phyloP scores from a whole-genome alignment of 2,888 invertebrate genomes.

The Blastobasis lacticolella region DNA sequence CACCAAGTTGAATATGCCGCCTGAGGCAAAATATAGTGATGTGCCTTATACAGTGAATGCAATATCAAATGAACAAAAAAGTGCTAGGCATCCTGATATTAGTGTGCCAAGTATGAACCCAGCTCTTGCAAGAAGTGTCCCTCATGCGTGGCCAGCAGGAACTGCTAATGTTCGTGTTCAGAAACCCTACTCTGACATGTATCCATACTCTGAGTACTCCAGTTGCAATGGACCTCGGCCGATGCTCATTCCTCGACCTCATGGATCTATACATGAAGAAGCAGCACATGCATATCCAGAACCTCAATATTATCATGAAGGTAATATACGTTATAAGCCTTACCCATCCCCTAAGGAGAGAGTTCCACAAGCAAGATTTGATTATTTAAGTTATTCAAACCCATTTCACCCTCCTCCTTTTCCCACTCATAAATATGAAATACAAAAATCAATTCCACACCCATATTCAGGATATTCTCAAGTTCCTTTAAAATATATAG shows the following conservation, averaged over 20 bases:
- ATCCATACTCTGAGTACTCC: constrained; percentile 54
- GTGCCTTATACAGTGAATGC: constrained; percentile 65
- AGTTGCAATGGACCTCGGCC: constrained; percentile 51
- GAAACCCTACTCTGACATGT: constrained; percentile 49
- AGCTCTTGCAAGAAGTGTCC: constrained; percentile 30
- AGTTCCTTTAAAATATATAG: constrained; percentile 49
- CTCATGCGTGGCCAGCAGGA: constrained; percentile 43
- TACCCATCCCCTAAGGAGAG: constrained; percentile 58
- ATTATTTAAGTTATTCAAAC: constrained; percentile 58
- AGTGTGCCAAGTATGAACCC: constrained; percentile 47
- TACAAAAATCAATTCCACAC: constrained; percentile 48
- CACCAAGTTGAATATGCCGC: constrained; percentile 43
- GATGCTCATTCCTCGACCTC: constrained; percentile 38
- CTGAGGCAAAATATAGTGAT: constrained; percentile 62
- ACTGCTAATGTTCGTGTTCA: constrained; percentile 41
- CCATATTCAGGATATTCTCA: constrained; percentile 50
- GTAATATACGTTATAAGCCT: constrained; percentile 56
- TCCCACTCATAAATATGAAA: constrained; percentile 52
- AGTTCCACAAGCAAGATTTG: constrained; percentile 61
- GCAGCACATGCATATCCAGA: constrained; percentile 45
- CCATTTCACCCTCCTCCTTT: constrained; percentile 51
- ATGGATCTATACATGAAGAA: constrained; percentile 46
- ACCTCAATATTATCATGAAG: constrained; percentile 44
- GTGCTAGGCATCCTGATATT: constrained; percentile 44
- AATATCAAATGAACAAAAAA: constrained; percentile 53